Evolutionary conservation across 2,888 invertebrate species (phyloP).

Genomic region (Ashinkailepas kermadecensis): DNA sequence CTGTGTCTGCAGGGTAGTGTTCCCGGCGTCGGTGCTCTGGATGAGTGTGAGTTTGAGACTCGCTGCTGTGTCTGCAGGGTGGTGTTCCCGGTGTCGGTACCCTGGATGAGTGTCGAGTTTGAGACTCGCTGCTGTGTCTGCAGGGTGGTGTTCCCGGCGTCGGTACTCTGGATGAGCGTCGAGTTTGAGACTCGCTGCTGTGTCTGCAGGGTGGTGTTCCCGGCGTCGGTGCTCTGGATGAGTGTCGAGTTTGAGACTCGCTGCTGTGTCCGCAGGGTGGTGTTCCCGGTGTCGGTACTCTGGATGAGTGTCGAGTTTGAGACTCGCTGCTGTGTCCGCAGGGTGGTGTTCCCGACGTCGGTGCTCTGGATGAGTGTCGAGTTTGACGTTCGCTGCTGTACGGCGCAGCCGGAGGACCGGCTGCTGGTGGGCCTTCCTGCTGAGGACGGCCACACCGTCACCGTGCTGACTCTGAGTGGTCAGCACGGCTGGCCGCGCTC

Average conservation of each 20-base stretch:
- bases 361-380: conserved; percentile 90
- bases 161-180: conserved; percentile 56
- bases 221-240: conserved; percentile 67
- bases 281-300: conserved; percentile 23
- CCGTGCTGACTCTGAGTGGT: background rate
- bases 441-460: background rate
- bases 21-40: conserved; percentile 22
- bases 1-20: conserved; percentile 30
- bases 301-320: too few relatives aligned
- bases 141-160: too few relatives aligned
- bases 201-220: conserved; percentile 25
- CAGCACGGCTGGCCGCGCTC: background rate
- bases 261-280: conserved; percentile 45
- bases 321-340: conserved; percentile 24
- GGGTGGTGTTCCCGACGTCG: conserved; percentile 25
- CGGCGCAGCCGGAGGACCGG: conserved; percentile 87
- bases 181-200: conserved; percentile 83
- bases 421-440: conserved; percentile 43
- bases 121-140: too few relatives aligned
- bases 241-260: conserved; percentile 87
- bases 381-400: conserved; percentile 85
- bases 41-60: too few relatives aligned
- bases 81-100: too few relatives aligned
- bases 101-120: too few relatives aligned
- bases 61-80: conserved; percentile 26